Evolutionary conservation across 2,888 invertebrate species (phyloP), one percentile per base, ranked within the genome.

Genomic region (Bimastos eiseni): DNA sequence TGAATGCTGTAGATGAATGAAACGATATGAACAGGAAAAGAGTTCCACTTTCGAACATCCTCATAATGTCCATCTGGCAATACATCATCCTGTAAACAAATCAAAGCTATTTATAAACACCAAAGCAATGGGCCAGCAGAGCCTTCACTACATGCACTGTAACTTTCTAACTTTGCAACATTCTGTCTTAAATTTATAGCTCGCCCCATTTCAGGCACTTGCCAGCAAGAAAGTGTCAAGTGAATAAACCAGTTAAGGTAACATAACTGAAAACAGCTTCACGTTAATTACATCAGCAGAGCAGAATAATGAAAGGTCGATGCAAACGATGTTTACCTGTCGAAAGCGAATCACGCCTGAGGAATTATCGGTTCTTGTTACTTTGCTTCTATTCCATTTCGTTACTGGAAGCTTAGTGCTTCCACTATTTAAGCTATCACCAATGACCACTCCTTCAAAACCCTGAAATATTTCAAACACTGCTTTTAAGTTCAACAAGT

Each of bases 1-100:
- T 92, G 91, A 19, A 92, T 89, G 38, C 38, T 44, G 44, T 90
- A 92, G 34, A 91, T 90, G 90, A 92, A 91, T 37, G 91, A 91
- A 83, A 90, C 89, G 34, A 92, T 41, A 49, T 91, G 91, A 15
- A 92, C 41, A 37, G 55, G 91, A 49, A 36, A n/a, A 19, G 91
- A 24, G n/a, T 84, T 91, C 90, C 91, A 91, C 30, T 49, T 55
- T 15, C 84, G 88, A 30, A 90, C 90, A 84, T 92, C 92, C 33
- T 83, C 90, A 88, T 92, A 91, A 90, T 92, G 92, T 4, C 90
- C 91, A 37, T 89, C 91, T 41, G 91, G 84, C 30, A 90, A 55
- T 3, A 41, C 34, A 36, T 83, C 90, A 33, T 90, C 83, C 91
- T 91, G 38, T 70, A 30, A 70, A n/a, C 11, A 70, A 30, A n/a